Conservation (phyloP, 2,797 vertebrate species). For the Nannoperca australis region DNA sequence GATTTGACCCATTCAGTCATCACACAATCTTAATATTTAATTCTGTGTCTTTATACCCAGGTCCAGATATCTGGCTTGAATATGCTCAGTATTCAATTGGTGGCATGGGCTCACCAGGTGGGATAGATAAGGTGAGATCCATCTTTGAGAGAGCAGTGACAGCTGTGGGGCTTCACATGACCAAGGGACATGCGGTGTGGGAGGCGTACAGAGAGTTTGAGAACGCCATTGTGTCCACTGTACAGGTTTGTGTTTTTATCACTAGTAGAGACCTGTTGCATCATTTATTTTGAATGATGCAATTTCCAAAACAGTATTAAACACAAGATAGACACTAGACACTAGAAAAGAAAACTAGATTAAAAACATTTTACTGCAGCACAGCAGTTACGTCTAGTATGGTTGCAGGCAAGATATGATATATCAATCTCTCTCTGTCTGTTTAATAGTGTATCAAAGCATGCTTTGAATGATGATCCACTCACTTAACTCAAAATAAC, state of each 20-base stretch:
- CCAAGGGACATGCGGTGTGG: constrained; percentile 93
- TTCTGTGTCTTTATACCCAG: constrained; percentile 70
- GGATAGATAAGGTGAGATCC: constrained; percentile 91
- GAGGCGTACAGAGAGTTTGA: constrained; percentile 98
- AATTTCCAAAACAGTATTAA: not conserved
- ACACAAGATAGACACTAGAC: not conserved
- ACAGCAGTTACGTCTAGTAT: not conserved
- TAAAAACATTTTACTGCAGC: not conserved
- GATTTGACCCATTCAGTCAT: not conserved
- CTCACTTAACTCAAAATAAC: not conserved
- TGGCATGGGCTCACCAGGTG: constrained; percentile 93
- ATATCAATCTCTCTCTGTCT: not conserved
- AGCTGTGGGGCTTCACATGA: constrained; percentile 94
- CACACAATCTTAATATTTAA: not conserved
- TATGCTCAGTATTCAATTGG: constrained; percentile 97
- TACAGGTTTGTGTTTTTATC: constrained; percentile 87
- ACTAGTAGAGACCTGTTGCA: not conserved
- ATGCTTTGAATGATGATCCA: not conserved
- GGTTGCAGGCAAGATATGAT: too few species aligned
- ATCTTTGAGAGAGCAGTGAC: constrained; percentile 95
- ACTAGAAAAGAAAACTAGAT: too few species aligned
- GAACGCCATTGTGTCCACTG: constrained; percentile 92
- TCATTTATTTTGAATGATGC: not conserved
- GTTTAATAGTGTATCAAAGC: not conserved
- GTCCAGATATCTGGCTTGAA: constrained; percentile 98